Evolutionary conservation across 1,140 invertebrate genomes (phyloP), one percentile per base, ranked within the genome.

Genomic region (Nymphalis io): DNA sequence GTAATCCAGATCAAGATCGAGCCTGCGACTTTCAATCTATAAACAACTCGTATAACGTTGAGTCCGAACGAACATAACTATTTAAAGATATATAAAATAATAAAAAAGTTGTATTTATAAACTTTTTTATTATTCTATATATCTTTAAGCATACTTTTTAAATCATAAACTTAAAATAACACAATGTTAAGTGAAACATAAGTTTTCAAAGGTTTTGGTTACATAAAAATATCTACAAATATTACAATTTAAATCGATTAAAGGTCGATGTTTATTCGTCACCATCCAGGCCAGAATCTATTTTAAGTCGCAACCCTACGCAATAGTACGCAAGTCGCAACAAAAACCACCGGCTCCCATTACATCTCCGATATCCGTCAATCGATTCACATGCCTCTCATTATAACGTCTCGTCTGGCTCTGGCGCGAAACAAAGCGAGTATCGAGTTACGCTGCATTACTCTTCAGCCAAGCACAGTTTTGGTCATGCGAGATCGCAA

Each of bases 341-440:
- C 79, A 80, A 82, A 84, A 82, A 80, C 78, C 77, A 60, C 70
- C 77, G 76, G 72, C 76, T 87, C 77, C 70, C 66, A 72, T 86
- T 84, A 78, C 85, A 66, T 83, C 80, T 89, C 85, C 73, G 64
- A 77, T 89, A 79, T 68, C 84, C 78, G 74, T 80, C 81, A 82
- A 82, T 87, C 82, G 86, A 83, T 87, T 81, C 85, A 83, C 84
- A 84, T 85, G 85, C 79, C 83, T 85, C 86, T 88, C 83, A 87
- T 87, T 88, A 88, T 83, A 83, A 70, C 87, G 85, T 88, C 82
- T 88, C 80, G 51, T 15, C 46, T 18, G 16, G 46, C 16, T 16
- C 51, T 53, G 48, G 78, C 73, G 78, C 79, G 83, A 84, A 88
- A 89, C 85, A 87, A 89, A 89, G 85, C 76, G 72, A 59, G 81